A percentile compares a stretch with the other conserved stretches of the same genome.
phyloP scores from a whole-genome alignment of 2,797 vertebrate genomes.

The Aphelocoma californica region DNA sequence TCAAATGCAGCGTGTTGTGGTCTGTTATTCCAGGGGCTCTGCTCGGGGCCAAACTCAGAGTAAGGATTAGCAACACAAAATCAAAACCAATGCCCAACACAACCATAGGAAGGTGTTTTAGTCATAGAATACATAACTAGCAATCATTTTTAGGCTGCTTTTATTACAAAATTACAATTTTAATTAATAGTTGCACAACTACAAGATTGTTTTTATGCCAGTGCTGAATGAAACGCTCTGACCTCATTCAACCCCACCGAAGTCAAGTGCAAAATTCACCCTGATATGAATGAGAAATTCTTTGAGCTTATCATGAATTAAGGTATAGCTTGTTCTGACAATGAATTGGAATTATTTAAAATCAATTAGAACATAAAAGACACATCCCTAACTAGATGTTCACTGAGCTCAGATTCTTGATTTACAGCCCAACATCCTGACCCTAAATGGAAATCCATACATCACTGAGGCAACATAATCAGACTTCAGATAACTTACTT shows the following conservation, averaged over 20 bases:
- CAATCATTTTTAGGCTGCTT: background rate
- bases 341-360: slow-evolving; percentile 19
- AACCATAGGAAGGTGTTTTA: background rate
- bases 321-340: slow-evolving; percentile 26
- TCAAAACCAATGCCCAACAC: background rate
- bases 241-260: background rate
- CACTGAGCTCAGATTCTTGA: background rate
- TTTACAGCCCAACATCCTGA: slow-evolving; percentile 28
- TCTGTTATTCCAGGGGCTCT: background rate
- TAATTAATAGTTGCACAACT: slow-evolving; percentile 11
- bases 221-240: background rate
- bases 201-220: slow-evolving; percentile 26
- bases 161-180: slow-evolving; percentile 59
- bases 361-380: slow-evolving; percentile 25
- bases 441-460: slow-evolving; percentile 38
- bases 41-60: background rate
- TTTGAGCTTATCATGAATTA: background rate
- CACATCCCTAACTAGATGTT: background rate
- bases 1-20: fast-evolving
- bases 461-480: slow-evolving; percentile 9
- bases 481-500: slow-evolving; percentile 13
- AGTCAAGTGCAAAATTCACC: slow-evolving; percentile 46
- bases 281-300: background rate
- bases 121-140: slow-evolving; percentile 36
- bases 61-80: background rate